A percentile compares a stretch with the other conserved stretches of the same genome.
phyloP scores from a whole-genome alignment of 30 jellyfish, hydroid and myxozoan genomes.

The Pseudorhiza aurosa region DNA sequence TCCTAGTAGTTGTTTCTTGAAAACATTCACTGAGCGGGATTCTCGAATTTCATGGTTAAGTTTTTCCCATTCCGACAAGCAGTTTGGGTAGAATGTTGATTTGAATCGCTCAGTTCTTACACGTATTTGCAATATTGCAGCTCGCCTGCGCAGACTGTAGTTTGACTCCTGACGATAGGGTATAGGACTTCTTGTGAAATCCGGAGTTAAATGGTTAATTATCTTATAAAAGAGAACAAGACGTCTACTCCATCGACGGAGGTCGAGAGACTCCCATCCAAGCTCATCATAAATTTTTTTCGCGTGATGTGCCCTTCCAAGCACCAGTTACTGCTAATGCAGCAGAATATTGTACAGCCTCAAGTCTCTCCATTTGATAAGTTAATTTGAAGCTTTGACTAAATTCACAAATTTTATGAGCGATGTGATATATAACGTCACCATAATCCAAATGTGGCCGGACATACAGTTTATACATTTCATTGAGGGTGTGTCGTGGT shows the following conservation, averaged over 20 bases:
- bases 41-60: constrained; percentile 51
- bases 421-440: constrained; percentile 27
- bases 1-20: not conserved
- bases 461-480: constrained; percentile 9
- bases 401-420: not conserved
- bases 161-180: constrained; percentile 22
- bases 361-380: constrained; percentile 5
- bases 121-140: constrained; percentile 14
- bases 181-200: constrained; percentile 6
- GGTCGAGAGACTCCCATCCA: constrained; percentile 52
- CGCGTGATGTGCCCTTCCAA: constrained; percentile 37
- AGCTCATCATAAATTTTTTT: constrained; percentile 26
- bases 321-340: constrained; percentile 34
- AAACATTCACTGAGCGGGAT: not conserved
- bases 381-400: not conserved
- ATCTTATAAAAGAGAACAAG: constrained; percentile 14
- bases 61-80: constrained; percentile 51
- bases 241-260: constrained; percentile 46
- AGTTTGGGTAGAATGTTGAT: constrained; percentile 57
- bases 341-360: constrained; percentile 38
- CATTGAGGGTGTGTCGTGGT: constrained; percentile 32
- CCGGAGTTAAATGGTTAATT: constrained; percentile 15
- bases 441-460: constrained; percentile 59
- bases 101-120: constrained; percentile 21
- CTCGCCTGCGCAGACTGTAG: constrained; percentile 31